phyloP scores from a whole-genome alignment of 1,140 invertebrate species.

The Lasioglossum baleicum region DNA sequence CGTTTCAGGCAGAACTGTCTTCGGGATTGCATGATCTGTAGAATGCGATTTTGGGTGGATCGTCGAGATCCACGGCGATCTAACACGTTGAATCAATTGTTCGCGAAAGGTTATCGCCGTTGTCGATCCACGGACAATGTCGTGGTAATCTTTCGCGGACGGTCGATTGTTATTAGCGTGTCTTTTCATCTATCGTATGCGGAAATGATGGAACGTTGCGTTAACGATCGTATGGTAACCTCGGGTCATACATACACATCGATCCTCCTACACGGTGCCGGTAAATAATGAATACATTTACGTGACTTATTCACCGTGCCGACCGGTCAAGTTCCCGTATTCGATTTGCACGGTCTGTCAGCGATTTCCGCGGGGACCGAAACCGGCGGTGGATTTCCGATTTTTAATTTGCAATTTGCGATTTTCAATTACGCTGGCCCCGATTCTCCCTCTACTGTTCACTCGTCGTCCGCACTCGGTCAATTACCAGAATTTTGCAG shows the following conservation, averaged over 20 bases:
- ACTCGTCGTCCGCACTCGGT: too few relatives aligned
- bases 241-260: conserved; percentile 55
- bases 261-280: conserved; percentile 39
- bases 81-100: not conserved
- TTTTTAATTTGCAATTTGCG: too few relatives aligned
- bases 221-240: conserved; percentile 49
- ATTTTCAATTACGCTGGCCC: too few relatives aligned
- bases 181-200: not conserved
- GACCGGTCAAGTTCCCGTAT: conserved; percentile 8
- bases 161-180: conserved; percentile 4
- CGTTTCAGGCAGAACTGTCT: too few relatives aligned
- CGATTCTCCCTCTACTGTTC: not conserved
- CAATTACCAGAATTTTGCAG: not conserved
- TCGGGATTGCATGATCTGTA: too few relatives aligned
- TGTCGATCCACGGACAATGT: not conserved
- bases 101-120: not conserved
- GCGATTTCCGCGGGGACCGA: too few relatives aligned
- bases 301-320: conserved; percentile 25
- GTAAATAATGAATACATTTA: conserved; percentile 57
- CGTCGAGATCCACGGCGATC: too few relatives aligned
- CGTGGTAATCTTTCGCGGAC: not conserved
- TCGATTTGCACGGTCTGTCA: conserved; percentile 31
- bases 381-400: too few relatives aligned
- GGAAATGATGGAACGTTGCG: conserved; percentile 19
- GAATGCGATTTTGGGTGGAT: too few relatives aligned